Evolutionary conservation across 1,140 invertebrate genomes (phyloP), one percentile per base, ranked within the genome.

Genomic region (Coenobita brevimanus): DNA sequence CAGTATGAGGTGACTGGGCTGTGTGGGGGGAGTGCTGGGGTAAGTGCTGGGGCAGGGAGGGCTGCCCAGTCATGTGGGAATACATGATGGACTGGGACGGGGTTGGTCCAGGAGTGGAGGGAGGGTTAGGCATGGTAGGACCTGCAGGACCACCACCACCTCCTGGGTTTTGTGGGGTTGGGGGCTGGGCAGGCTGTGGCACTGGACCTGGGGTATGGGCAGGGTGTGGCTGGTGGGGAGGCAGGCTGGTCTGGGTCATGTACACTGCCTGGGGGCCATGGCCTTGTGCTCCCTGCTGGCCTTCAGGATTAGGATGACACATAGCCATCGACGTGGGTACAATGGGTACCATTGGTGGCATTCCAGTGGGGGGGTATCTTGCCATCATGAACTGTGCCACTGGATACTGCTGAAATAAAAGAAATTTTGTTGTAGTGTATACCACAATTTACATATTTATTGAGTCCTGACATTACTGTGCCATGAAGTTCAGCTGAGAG

Each of bases 341-440:
- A 36, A 91, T 91, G 46, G 86, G 46, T 17, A 50, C 46, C 46
- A 50, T 85, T 8, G 84, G 91, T 3, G 92, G 91, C 81, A 92
- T 92, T 6, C 92, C 91, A 76, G 91, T 88, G 33, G 88, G 92
- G 73, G 92, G 92, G 50, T 86, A 89, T 64, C 91, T 89, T n/a
- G n/a, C n/a, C 24, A 91, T 89, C 46, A 91, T 91, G 69, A 91
- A 90, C 10, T 89, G 91, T 30, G 89, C 87, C 30, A 89, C 89
- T 89, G 91, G 83, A 67, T 84, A 90, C 57, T 83, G 71, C 60
- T 50, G 76, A 6, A 84, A 64, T 8, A 64, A 57, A 82, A n/a
- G n/a, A n/a, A n/a, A n/a, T n/a, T n/a, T n/a, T n/a, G n/a, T n/a
- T n/a, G n/a, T n/a, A n/a, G n/a, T n/a, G n/a, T n/a, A n/a, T n/a